phyloP scores from a whole-genome alignment of 2,888 invertebrate genomes.

The Sicus ferrugineus region DNA sequence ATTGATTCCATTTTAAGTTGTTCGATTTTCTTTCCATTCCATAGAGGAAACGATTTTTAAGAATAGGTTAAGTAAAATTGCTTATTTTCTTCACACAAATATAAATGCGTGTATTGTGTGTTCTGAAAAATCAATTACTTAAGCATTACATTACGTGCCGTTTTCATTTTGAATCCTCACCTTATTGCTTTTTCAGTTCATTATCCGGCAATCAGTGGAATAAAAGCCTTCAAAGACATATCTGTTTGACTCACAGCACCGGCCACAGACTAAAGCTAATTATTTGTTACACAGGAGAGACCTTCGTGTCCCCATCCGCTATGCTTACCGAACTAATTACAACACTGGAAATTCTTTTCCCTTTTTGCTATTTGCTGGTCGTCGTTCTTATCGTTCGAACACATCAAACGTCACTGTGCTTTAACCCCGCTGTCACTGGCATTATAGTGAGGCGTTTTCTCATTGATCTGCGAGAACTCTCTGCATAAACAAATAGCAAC shows the following conservation, averaged over 20 bases:
- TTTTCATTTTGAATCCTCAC: background rate
- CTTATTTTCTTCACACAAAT: no score
- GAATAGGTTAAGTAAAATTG: no score
- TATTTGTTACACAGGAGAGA: background rate
- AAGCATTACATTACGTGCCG: background rate
- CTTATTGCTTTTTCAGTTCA: background rate
- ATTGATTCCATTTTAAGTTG: background rate
- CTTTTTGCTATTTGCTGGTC: background rate
- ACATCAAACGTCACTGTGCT: conserved; percentile 22
- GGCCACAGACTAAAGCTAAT: conserved; percentile 2
- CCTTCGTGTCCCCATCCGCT: background rate
- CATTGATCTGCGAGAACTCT: background rate
- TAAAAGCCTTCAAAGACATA: conserved; percentile 18
- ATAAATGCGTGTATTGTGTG: no score
- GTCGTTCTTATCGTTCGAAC: conserved; percentile 6
- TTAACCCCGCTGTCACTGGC: conserved; percentile 25
- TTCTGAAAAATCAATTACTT: no score
- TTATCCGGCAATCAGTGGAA: conserved; percentile 2
- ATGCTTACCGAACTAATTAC: conserved; percentile 20
- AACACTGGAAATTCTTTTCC: background rate
- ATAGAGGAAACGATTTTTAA: background rate
- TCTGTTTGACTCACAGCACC: background rate
- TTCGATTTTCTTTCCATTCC: background rate
- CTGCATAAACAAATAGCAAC: background rate
- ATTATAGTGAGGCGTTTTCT: background rate